phyloP scores from a whole-genome alignment of 2,113 vertebrate species.

The Mormyrus lacerda region DNA sequence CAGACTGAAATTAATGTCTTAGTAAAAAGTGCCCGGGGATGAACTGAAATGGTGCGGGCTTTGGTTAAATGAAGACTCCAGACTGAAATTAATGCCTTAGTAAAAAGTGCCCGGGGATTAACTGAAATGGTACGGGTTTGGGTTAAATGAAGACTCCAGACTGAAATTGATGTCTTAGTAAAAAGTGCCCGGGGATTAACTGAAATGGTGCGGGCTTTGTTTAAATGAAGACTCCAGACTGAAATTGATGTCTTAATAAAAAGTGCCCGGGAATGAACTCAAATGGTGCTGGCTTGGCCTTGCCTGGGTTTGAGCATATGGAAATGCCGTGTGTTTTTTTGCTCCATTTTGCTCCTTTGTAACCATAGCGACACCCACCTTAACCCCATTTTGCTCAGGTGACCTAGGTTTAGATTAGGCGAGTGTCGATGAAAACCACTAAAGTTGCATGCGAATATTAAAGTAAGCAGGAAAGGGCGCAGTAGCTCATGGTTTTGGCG shows the following conservation, averaged over 20 bases:
- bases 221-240: neutral
- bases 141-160: neutral
- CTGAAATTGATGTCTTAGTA: constrained; percentile 2
- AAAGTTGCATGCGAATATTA: neutral
- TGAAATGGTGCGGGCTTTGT: neutral
- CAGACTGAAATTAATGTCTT: no score
- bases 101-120: no score
- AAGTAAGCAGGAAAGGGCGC: neutral
- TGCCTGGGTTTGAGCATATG: neutral
- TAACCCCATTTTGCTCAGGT: neutral
- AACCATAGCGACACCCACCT: neutral
- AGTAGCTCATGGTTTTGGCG: neutral
- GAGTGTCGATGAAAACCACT: neutral
- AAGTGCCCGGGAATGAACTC: neutral
- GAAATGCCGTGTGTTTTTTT: neutral
- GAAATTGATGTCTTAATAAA: constrained; percentile 5
- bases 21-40: no score
- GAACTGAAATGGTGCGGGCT: no score
- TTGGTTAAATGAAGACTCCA: no score
- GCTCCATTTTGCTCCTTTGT: neutral
- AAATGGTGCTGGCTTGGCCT: neutral
- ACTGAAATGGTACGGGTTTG: no score
- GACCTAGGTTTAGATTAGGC: neutral
- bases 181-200: neutral
- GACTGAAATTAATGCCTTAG: no score